Conservation (phyloP, 2,113 vertebrate species). For the Microcebus lehilahytsara region DNA sequence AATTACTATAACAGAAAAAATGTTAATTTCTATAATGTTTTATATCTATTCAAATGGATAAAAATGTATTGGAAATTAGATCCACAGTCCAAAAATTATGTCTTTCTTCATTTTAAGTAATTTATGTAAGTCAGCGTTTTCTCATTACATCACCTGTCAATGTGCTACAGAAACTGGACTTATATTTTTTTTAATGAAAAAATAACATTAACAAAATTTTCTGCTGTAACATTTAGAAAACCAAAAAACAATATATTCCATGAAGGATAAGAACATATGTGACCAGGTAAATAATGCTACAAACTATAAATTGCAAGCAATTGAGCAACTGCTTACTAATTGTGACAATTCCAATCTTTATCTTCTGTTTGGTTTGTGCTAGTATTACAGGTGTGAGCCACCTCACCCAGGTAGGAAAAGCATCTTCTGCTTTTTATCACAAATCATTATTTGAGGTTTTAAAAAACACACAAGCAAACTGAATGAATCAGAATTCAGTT, state of each 20-base stretch:
- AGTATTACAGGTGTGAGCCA: no score
- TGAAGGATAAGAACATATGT: not conserved
- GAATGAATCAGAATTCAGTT: not conserved
- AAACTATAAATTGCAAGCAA: not conserved
- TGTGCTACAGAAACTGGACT: not conserved
- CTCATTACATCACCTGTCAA: constrained; percentile 3
- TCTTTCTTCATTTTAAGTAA: constrained; percentile 13
- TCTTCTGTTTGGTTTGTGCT: not conserved
- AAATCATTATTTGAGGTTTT: constrained; percentile 34
- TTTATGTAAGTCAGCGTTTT: constrained; percentile 27
- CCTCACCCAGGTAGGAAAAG: not conserved
- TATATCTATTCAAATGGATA: not conserved
- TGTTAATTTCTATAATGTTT: not conserved
- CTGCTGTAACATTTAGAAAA: constrained; percentile 2
- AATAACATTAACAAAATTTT: not conserved
- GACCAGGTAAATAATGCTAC: not conserved
- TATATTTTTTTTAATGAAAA: constrained; percentile 23
- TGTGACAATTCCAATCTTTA: not conserved
- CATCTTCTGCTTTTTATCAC: not conserved
- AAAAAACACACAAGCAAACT: not conserved
- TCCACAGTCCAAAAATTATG: not conserved
- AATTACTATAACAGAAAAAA: not conserved
- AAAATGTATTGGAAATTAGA: not conserved
- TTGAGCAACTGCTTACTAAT: not conserved
- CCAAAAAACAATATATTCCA: not conserved